phyloP scores from a whole-genome alignment of 2,797 vertebrate species.

The Acanthiza pusilla region DNA sequence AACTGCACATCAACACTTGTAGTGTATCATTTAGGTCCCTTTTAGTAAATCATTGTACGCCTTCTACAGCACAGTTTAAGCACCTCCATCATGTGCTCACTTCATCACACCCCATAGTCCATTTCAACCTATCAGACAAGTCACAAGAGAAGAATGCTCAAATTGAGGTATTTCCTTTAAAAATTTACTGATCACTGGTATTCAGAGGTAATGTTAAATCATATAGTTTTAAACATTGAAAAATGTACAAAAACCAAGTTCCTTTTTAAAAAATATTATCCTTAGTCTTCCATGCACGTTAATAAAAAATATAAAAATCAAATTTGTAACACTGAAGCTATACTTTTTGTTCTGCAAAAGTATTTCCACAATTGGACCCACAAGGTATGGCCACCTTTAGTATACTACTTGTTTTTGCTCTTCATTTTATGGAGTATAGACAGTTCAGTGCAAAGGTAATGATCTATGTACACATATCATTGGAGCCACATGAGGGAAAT shows the following conservation, averaged over 20 bases:
- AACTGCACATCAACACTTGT: constrained; percentile 25
- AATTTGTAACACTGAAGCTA: constrained; percentile 53
- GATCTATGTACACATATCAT: constrained; percentile 19
- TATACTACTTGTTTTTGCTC: not conserved
- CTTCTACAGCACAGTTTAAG: not conserved
- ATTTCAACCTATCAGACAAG: constrained; percentile 16
- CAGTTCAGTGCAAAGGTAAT: constrained; percentile 26
- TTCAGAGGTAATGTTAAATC: constrained; percentile 59
- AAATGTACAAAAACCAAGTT: constrained; percentile 63
- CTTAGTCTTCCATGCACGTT: constrained; percentile 45
- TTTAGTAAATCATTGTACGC: not conserved
- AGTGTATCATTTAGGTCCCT: constrained; percentile 34
- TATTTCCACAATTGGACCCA: not conserved
- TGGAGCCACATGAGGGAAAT: constrained; percentile 2
- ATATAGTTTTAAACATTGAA: constrained; percentile 53
- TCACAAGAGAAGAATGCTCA: constrained; percentile 37
- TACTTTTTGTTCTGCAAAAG: constrained; percentile 14
- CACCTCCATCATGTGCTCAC: not conserved
- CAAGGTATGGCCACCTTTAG: not conserved
- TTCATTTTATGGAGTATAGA: not conserved
- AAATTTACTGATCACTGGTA: constrained; percentile 50
- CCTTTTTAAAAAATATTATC: constrained; percentile 54
- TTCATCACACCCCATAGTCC: not conserved
- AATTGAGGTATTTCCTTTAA: constrained; percentile 70
- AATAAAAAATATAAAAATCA: constrained; percentile 66